Conservation (phyloP, 1,140 invertebrate species). For the Rhopalosiphum padi region DNA sequence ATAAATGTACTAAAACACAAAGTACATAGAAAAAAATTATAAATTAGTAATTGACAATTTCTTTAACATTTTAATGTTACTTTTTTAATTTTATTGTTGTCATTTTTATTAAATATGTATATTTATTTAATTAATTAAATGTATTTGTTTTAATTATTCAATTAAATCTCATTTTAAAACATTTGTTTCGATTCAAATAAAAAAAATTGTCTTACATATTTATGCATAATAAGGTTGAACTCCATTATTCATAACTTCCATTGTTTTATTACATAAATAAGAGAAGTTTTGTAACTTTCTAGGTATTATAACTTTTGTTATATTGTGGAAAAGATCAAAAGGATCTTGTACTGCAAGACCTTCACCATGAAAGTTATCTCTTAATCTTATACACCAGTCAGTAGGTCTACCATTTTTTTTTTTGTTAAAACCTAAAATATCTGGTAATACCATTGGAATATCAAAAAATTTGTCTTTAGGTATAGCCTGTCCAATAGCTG, state of each 20-base stretch:
- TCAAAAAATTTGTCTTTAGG: conserved; percentile 61
- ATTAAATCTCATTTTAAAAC: background rate
- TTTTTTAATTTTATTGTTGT: too few species aligned
- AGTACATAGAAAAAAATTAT: background rate
- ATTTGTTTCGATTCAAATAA: background rate
- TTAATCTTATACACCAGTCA: conserved; percentile 29
- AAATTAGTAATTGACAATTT: background rate
- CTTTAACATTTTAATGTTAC: too few species aligned
- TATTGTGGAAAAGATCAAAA: conserved; percentile 65
- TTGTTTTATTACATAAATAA: conserved; percentile 50
- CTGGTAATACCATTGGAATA: conserved; percentile 26
- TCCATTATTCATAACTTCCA: conserved; percentile 43
- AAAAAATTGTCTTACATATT: background rate
- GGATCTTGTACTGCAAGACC: conserved; percentile 64
- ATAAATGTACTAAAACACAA: background rate
- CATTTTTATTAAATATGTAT: background rate
- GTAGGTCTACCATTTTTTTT: conserved; percentile 60
- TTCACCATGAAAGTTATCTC: conserved; percentile 60
- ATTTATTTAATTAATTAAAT: background rate
- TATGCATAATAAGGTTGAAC: conserved; percentile 46
- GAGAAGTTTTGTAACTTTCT: conserved; percentile 49
- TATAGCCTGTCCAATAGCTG: conserved; percentile 62
- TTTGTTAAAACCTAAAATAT: conserved; percentile 34
- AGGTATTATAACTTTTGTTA: conserved; percentile 62
- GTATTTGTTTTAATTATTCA: background rate